phyloP scores from a whole-genome alignment of 2,888 invertebrate species.

The Leistus spinibarbis region DNA sequence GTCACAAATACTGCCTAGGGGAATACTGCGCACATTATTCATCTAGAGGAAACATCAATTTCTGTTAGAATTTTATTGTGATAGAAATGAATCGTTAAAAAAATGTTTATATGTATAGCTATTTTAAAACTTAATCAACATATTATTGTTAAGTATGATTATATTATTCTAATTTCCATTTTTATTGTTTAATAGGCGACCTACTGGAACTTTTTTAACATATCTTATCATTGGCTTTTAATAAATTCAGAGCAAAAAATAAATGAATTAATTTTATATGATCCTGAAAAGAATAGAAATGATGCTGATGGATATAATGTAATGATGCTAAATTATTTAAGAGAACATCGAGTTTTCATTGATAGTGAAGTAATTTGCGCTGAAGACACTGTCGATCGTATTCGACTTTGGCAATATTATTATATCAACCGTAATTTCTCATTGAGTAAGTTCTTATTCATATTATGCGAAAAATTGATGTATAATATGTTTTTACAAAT shows the following conservation, averaged over 20 bases:
- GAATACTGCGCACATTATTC: no score
- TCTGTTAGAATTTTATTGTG: no score
- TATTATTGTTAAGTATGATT: neutral
- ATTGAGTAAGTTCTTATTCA: constrained; percentile 6
- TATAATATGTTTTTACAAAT: no score
- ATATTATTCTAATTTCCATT: neutral
- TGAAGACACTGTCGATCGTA: neutral
- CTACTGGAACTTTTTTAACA: neutral
- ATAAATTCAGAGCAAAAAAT: constrained; percentile 1
- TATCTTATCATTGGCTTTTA: constrained; percentile 29
- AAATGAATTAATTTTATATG: neutral
- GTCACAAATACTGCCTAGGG: no score
- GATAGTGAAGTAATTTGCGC: constrained; percentile 27
- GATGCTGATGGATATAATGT: neutral
- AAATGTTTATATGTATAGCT: no score
- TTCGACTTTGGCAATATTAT: constrained; percentile 23
- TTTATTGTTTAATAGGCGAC: neutral
- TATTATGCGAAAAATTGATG: no score
- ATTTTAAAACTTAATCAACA: no score
- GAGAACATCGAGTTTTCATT: neutral
- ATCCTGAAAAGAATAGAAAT: neutral
- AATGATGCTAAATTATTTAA: neutral
- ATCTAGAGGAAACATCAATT: no score
- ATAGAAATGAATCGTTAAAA: no score
- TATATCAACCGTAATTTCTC: constrained; percentile 7